A percentile compares a stretch with the other conserved stretches of the same genome.
These are phyloP conservation scores for Gibbula magus DNA, from an alignment of 2,888 invertebrate genomes.

Conservation along the genomic window DNA sequence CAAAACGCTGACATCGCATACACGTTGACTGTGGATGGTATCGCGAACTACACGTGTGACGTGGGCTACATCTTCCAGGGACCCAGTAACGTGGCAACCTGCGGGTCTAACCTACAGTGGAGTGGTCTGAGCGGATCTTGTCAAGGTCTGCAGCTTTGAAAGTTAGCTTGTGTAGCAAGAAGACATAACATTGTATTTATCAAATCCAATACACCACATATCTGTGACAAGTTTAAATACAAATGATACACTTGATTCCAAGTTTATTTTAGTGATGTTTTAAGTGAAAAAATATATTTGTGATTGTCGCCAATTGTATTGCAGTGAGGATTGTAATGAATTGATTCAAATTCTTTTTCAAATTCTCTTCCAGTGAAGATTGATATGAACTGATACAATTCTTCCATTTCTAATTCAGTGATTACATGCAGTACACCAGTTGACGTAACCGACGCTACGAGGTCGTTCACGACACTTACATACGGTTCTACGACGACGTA, in stretches of 20 bases:
- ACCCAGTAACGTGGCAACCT: background rate
- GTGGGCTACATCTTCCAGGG: background rate
- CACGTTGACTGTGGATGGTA: background rate
- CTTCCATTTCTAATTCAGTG: background rate
- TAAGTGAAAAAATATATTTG: no score
- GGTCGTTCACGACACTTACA: background rate
- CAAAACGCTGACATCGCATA: background rate
- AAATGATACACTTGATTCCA: no score
- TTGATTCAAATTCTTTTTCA: no score
- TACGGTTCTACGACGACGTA: background rate
- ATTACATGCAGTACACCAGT: background rate
- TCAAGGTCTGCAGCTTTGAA: background rate
- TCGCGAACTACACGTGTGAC: background rate
- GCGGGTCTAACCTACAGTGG: background rate
- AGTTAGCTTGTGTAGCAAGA: no score
- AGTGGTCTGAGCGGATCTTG: background rate
- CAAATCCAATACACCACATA: no score
- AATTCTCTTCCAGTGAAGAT: no score
- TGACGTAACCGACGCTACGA: background rate
- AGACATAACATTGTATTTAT: no score
- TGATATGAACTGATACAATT: no score
- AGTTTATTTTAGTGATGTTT: no score
- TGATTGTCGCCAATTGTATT: no score
- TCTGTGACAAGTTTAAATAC: no score
- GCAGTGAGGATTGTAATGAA: no score